Evolutionary conservation across 1,140 invertebrate genomes (phyloP), one percentile per base, ranked within the genome.

Genomic region (Cotesia typhae): DNA sequence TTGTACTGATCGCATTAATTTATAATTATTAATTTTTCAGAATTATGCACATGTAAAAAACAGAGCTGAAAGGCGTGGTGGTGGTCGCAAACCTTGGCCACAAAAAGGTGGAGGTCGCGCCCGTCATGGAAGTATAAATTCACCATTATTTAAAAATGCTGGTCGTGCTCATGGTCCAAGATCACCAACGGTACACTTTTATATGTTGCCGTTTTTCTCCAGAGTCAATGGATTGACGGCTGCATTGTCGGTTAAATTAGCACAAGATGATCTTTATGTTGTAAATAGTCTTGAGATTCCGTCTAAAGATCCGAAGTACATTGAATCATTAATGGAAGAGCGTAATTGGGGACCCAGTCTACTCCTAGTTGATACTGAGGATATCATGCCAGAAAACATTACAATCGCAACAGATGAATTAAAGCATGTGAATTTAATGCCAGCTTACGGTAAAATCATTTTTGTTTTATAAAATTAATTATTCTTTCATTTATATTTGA

Each of bases 271-370:
- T 88, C 85, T 99, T 53, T 95, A 97, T 83, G 90, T 99, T 76
- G 93, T 99, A 0, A 91, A 96, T 71, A 90, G 92, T 80, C 87
- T 99, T 12, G 93, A 97, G 74, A 89, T 99, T 75, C 95, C 96
- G 6, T 90, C 91, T n/a, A 90, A 93, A 59, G 93, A 98, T 79
- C 88, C 92, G 4, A 86, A 91, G 79, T 98, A 91, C 81, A 85
- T 99, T 1, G 85, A 92, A 77, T 91, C 97, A 76, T 84, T 99
- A 28, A 90, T 95, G 17, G 92, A 95, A 75, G 87, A 90, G 66
- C 91, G 97, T 78, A 92, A 93, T 81, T 99, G 98, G 98, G 98
- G 97, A 51, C 92, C 96, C 47, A 97, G 96, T n/a, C 95, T 97
- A 37, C 87, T 99, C 0, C 93, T 99, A 88, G 90, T 99, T 61